A percentile compares a stretch with the other conserved stretches of the same genome.
phyloP scores from a whole-genome alignment of 2,797 vertebrate species.

The Heterohyrax brucei region DNA sequence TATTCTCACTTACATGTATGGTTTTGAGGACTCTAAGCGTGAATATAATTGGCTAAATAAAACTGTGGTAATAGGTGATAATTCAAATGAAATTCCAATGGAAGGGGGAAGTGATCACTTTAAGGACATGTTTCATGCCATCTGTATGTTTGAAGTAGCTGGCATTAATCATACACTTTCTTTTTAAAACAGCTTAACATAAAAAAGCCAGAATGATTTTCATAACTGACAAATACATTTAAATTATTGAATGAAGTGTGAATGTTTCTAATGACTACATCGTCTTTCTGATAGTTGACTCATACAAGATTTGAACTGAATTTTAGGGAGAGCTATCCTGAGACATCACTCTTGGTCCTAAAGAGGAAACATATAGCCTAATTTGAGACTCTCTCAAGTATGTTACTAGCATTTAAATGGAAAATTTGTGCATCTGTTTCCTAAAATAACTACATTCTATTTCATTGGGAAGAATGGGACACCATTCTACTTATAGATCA shows the following conservation, averaged over 20 bases:
- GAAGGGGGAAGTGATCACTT: neutral
- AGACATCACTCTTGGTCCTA: neutral
- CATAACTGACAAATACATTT: conserved; percentile 10
- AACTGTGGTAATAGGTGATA: conserved; percentile 14
- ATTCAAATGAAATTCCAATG: conserved; percentile 51
- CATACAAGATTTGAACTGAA: conserved; percentile 22
- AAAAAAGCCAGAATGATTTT: conserved; percentile 48
- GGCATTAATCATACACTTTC: conserved; percentile 1
- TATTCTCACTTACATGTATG: conserved; percentile 29
- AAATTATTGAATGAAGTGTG: conserved; percentile 44
- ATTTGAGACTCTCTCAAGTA: conserved; percentile 9
- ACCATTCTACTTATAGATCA: neutral
- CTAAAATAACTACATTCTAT: conserved; percentile 31
- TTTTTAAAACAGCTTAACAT: conserved; percentile 61
- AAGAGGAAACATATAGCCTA: neutral
- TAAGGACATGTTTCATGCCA: neutral
- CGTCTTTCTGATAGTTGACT: conserved; percentile 40
- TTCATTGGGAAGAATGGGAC: conserved; percentile 38
- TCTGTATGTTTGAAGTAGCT: neutral
- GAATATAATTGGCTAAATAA: conserved; percentile 58
- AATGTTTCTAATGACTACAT: neutral
- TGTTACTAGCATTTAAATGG: conserved; percentile 50
- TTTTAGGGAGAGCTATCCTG: neutral
- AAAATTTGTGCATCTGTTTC: conserved; percentile 47
- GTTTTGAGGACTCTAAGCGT: conserved; percentile 44